Percentiles rank a stretch among this genome's conserved stretches.
phyloP scores from a whole-genome alignment of 2,113 vertebrate genomes.

The Oryctolagus cuniculus region mOryCun1.1 NC_091437.1:61808501-61809000 shows the following conservation, averaged over 20 bases:
- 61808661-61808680: not conserved
- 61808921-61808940: not conserved
- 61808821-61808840: rapidly evolving
- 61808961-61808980: not conserved
- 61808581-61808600: not conserved
- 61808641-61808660: rapidly evolving
- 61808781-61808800: rapidly evolving
- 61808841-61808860: not conserved
- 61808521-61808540: no score
- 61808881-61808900: not conserved
- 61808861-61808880: not conserved
- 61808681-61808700: not conserved
- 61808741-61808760: not conserved
- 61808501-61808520: no score
- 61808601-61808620: not conserved
- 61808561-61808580: not conserved
- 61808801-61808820: rapidly evolving
- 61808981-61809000: not conserved
- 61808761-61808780: not conserved
- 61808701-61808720: not conserved
- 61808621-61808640: rapidly evolving
- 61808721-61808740: not conserved
- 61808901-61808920: not conserved
- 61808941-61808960: not conserved
- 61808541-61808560: no score